Conservation (phyloP, 2,797 vertebrate genomes). For the Lagodon rhomboides region DNA sequence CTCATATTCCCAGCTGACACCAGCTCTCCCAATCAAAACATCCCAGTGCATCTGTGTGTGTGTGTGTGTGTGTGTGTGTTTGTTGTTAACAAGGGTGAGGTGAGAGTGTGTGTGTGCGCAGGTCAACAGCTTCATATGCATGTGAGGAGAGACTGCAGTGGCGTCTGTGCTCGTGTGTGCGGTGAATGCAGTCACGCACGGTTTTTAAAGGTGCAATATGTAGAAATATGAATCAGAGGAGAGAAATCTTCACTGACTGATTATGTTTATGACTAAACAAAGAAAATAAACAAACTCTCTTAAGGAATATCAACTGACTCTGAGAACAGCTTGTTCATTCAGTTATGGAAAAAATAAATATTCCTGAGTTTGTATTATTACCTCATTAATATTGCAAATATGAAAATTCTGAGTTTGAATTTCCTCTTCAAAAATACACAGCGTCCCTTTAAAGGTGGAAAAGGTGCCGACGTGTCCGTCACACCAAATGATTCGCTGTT, state of each 20-base stretch:
- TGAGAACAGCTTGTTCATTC: too few species aligned
- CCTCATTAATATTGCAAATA: too few species aligned
- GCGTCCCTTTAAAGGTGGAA: neutral
- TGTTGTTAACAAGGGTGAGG: constrained; percentile 38
- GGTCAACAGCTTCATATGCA: constrained; percentile 46
- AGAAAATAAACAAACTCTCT: too few species aligned
- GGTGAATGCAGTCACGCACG: neutral
- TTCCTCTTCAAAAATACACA: neutral
- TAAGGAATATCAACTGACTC: too few species aligned
- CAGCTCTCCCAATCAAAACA: constrained; percentile 77
- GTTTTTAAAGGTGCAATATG: too few species aligned
- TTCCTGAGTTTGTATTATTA: too few species aligned
- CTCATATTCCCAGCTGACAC: constrained; percentile 86
- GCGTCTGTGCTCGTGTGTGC: neutral
- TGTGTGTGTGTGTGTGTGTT: constrained; percentile 37
- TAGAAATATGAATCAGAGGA: too few species aligned
- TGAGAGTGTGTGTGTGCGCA: constrained; percentile 17
- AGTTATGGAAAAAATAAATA: too few species aligned
- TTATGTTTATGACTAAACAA: too few species aligned
- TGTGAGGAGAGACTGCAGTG: constrained; percentile 6
- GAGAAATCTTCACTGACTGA: too few species aligned
- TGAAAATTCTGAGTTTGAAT: too few species aligned
- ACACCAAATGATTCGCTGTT: neutral
- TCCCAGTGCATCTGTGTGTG: constrained; percentile 39
- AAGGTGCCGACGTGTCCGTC: neutral